A percentile compares a stretch with the other conserved stretches of the same genome.
Conservation (phyloP, 2,888 invertebrate genomes). For the Noctua janthe region DNA sequence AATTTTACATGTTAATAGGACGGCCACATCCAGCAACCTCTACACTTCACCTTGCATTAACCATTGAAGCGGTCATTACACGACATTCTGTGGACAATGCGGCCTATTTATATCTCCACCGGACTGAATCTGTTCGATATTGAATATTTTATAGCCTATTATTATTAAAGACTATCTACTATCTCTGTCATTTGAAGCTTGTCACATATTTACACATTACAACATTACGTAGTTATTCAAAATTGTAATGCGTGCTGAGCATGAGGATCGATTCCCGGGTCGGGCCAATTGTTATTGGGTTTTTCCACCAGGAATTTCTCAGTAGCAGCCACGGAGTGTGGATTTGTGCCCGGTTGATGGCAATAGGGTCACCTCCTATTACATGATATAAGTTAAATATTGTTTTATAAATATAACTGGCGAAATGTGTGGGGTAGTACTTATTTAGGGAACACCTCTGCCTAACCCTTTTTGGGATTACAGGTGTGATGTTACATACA, state of each 20-base stretch:
- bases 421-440: neutral
- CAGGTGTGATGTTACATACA: neutral
- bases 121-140: conserved; percentile 40
- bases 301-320: too few species aligned
- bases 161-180: neutral
- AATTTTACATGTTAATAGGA: neutral
- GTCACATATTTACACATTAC: too few species aligned
- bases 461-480: neutral
- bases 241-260: too few species aligned
- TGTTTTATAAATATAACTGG: neutral
- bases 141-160: conserved; percentile 21
- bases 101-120: conserved; percentile 57
- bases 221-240: too few species aligned
- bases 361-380: too few species aligned
- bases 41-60: conserved; percentile 75
- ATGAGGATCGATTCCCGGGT: too few species aligned
- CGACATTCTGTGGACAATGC: conserved; percentile 80
- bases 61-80: conserved; percentile 81
- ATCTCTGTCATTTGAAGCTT: neutral
- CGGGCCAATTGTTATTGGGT: too few species aligned
- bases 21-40: conserved; percentile 62
- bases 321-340: too few species aligned
- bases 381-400: too few species aligned
- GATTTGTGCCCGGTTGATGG: too few species aligned
- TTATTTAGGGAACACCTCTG: neutral